Conservation (phyloP, 2,113 vertebrate species). For the Pomatostomus ruficeps region DNA sequence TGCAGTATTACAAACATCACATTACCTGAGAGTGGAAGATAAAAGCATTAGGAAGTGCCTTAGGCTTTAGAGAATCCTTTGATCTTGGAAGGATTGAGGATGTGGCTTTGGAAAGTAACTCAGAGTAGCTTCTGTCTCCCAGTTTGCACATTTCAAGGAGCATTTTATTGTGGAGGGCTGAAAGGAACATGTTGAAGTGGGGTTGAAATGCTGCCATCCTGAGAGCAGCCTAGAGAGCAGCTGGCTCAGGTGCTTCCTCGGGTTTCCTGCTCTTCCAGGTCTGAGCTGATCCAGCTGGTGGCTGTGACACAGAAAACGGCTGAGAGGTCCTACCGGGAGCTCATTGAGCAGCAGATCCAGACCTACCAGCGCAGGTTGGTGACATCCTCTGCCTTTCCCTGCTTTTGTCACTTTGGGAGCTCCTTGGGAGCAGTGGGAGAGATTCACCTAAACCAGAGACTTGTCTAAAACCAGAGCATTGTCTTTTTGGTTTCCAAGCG, state of each 20-base stretch:
- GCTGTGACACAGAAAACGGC: conserved; percentile 91
- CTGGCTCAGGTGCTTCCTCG: not conserved
- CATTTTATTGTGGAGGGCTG: not conserved
- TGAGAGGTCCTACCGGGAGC: conserved; percentile 85
- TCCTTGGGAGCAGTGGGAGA: not conserved
- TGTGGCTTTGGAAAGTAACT: not conserved
- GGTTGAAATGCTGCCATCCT: not conserved
- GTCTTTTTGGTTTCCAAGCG: not conserved
- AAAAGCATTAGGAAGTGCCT: not conserved
- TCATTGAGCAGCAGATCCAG: conserved; percentile 91
- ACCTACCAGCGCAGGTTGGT: conserved; percentile 90
- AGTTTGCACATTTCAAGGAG: not conserved
- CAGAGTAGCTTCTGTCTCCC: not conserved
- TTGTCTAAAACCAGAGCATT: not conserved
- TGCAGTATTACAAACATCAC: not conserved
- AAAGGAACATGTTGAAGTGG: not conserved
- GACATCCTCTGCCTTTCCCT: not conserved
- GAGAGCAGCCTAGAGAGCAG: not conserved
- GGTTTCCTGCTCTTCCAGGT: conserved; percentile 69
- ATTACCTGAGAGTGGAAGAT: not conserved
- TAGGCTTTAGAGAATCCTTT: not conserved
- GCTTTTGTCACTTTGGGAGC: not conserved
- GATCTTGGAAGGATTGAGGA: not conserved
- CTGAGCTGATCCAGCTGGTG: conserved; percentile 94
- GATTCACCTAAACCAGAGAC: not conserved